A percentile compares a stretch with the other conserved stretches of the same genome.
Conservation (phyloP, 2,888 invertebrate genomes). For the Idaea aversata region DNA sequence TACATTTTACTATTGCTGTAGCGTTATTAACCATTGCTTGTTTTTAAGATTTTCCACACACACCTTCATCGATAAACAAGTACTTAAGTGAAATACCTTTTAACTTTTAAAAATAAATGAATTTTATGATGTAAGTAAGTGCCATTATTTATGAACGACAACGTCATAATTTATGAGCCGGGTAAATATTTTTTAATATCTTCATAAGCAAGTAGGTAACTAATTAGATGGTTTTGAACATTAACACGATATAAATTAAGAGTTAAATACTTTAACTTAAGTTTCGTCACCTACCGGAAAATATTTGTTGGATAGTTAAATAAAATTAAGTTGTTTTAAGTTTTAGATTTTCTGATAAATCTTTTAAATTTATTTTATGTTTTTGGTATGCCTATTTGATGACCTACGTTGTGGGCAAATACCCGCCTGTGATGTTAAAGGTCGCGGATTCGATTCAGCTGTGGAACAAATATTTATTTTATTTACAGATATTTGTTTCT, state of each 20-base stretch:
- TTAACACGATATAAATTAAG: constrained; percentile 27
- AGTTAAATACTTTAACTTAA: constrained; percentile 7
- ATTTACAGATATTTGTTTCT: too few species aligned
- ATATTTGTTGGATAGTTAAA: not conserved
- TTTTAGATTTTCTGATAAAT: too few species aligned
- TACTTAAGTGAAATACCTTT: not conserved
- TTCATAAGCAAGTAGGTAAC: constrained; percentile 25
- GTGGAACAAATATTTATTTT: too few species aligned
- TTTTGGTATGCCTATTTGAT: too few species aligned
- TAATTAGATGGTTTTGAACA: constrained; percentile 17
- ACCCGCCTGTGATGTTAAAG: too few species aligned
- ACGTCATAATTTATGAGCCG: constrained; percentile 23
- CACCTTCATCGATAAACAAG: not conserved
- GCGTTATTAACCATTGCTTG: too few species aligned
- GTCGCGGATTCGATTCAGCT: too few species aligned
- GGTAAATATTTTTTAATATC: constrained; percentile 29
- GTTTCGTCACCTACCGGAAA: not conserved
- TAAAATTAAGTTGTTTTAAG: not conserved
- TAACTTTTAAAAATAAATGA: constrained; percentile 1
- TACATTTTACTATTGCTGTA: too few species aligned
- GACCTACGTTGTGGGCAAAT: too few species aligned
- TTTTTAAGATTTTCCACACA: not conserved
- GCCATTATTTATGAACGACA: constrained; percentile 24
- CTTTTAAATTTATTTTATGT: too few species aligned
- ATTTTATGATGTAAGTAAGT: constrained; percentile 20